phyloP scores from a whole-genome alignment of 2,888 invertebrate genomes.

The Nycteola revayana region DNA sequence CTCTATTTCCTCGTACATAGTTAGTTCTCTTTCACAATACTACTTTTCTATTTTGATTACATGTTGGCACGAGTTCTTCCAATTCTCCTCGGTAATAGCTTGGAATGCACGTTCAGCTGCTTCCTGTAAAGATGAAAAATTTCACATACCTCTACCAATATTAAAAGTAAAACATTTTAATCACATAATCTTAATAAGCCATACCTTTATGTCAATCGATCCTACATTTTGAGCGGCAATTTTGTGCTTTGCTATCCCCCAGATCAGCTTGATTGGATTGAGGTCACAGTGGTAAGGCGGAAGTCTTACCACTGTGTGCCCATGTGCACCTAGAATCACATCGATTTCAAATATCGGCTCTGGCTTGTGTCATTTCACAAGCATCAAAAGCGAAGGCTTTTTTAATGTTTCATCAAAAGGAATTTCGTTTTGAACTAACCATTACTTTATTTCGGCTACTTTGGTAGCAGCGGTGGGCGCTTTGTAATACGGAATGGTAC shows the following conservation, averaged over 20 bases:
- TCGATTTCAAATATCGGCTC: slow-evolving; percentile 23
- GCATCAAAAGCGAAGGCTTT: slow-evolving; percentile 18
- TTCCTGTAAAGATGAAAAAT: no score
- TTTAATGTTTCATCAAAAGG: slow-evolving; percentile 17
- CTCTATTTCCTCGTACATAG: no score
- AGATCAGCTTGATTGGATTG: slow-evolving; percentile 26
- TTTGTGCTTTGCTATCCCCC: slow-evolving; percentile 9
- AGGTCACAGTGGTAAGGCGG: slow-evolving; percentile 23
- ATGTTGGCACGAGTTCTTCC: no score
- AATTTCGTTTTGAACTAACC: slow-evolving; percentile 26
- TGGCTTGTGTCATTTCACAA: slow-evolving; percentile 25
- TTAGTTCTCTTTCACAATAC: no score
- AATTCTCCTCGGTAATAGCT: no score
- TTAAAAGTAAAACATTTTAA: no score
- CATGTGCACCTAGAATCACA: slow-evolving; percentile 21
- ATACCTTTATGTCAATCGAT: no score
- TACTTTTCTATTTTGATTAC: no score
- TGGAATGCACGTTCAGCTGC: no score
- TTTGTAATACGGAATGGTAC: slow-evolving; percentile 3
- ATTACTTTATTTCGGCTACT: slow-evolving; percentile 17
- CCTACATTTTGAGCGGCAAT: slow-evolving; percentile 1
- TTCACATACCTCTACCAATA: no score
- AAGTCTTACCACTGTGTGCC: slow-evolving; percentile 19
- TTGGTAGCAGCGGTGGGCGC: not conserved
- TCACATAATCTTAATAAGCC: no score